These are phyloP conservation scores for Monochamus saltuarius DNA, from an alignment of 1,140 invertebrate species.

Conservation along the genomic window DNA sequence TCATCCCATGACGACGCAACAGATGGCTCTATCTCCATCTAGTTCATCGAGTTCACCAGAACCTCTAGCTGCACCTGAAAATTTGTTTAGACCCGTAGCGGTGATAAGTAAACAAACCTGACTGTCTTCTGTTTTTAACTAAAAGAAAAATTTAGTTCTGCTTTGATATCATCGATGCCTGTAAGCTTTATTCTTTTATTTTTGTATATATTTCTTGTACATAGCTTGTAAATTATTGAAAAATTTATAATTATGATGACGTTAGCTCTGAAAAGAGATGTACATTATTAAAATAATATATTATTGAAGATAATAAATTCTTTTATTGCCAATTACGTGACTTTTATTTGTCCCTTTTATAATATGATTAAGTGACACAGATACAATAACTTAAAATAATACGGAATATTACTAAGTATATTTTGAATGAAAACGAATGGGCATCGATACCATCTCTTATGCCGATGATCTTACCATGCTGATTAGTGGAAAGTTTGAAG, in stretches of 20 bases:
- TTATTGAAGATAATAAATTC: too few species aligned
- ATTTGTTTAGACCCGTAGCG: conserved; percentile 55
- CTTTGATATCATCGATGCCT: conserved; percentile 1
- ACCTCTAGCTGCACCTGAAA: conserved; percentile 50
- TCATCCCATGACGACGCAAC: conserved; percentile 29
- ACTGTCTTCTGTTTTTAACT: not conserved
- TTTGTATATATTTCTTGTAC: conserved; percentile 5
- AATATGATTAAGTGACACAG: too few species aligned
- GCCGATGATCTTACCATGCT: too few species aligned
- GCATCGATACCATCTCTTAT: too few species aligned
- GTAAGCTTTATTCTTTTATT: conserved; percentile 2
- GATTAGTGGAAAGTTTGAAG: too few species aligned
- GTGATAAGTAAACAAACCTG: conserved; percentile 56
- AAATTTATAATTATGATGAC: conserved; percentile 15
- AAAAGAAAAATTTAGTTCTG: not conserved
- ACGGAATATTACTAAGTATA: too few species aligned
- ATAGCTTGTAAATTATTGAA: conserved; percentile 4
- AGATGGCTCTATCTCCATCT: conserved; percentile 53
- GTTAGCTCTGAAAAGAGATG: conserved; percentile 16
- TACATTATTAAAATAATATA: conserved; percentile 13
- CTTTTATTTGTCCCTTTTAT: not conserved
- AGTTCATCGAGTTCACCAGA: conserved; percentile 56
- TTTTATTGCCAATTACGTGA: too few species aligned
- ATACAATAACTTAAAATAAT: too few species aligned
- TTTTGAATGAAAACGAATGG: too few species aligned